These are phyloP conservation scores for Esox niger DNA, from an alignment of 2,113 vertebrate species.

Conservation along the genomic window DNA sequence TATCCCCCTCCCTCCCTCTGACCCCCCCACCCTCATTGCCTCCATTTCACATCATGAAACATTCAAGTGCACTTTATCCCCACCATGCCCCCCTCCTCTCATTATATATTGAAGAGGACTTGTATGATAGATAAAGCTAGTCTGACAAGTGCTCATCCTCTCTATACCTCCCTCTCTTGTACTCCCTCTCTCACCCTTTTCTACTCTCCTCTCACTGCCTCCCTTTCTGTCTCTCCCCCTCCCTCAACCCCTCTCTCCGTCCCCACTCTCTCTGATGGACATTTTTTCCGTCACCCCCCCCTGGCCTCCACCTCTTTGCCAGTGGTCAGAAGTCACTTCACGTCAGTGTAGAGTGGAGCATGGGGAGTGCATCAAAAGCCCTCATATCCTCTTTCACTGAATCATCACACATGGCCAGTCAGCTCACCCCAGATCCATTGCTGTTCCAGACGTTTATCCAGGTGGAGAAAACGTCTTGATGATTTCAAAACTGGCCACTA, in stretches of 20 bases:
- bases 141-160: constrained; percentile 21
- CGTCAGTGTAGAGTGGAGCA: background rate
- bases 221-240: too few species aligned
- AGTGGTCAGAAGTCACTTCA: constrained; percentile 20
- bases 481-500: too few species aligned
- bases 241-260: too few species aligned
- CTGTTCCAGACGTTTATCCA: too few species aligned
- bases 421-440: too few species aligned
- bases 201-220: too few species aligned
- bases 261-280: too few species aligned
- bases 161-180: too few species aligned
- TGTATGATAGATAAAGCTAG: constrained; percentile 27
- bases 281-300: too few species aligned
- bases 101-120: constrained; percentile 30
- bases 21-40: constrained; percentile 7
- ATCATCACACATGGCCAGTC: background rate
- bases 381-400: background rate
- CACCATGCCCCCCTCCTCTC: background rate
- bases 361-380: background rate
- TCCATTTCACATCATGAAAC: constrained; percentile 34
- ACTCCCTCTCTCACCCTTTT: too few species aligned
- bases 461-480: too few species aligned
- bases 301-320: constrained; percentile 3
- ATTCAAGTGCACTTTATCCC: constrained; percentile 31
- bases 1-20: background rate